Conservation (phyloP, 1,140 invertebrate species). For the Charaxes varanes region DNA sequence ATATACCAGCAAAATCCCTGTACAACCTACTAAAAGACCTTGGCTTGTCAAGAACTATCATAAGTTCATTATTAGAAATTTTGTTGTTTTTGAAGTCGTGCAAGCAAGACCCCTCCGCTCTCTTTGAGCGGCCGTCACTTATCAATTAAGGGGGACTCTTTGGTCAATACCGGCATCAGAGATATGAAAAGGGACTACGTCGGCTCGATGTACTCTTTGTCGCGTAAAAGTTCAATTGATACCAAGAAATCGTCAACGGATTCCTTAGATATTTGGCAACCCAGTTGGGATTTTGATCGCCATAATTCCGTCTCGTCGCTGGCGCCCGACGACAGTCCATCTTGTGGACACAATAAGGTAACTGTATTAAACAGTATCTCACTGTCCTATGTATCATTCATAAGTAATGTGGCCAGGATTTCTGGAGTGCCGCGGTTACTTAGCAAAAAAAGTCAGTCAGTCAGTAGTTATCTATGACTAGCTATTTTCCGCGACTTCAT, state of each 20-base stretch:
- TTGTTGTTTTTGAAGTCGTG: too few relatives aligned
- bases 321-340: slow-evolving; percentile 38
- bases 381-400: slow-evolving; percentile 11
- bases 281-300: slow-evolving; percentile 80
- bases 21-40: too few relatives aligned
- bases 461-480: too few relatives aligned
- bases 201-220: slow-evolving; percentile 55
- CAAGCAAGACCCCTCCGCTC: too few relatives aligned
- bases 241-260: slow-evolving; percentile 80
- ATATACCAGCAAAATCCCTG: too few relatives aligned
- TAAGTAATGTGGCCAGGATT: slow-evolving; percentile 7
- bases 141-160: too few relatives aligned
- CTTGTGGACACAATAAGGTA: slow-evolving; percentile 54
- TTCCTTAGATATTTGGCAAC: slow-evolving; percentile 81
- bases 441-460: too few relatives aligned
- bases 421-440: too few relatives aligned
- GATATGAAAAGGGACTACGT: slow-evolving; percentile 71
- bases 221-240: slow-evolving; percentile 72
- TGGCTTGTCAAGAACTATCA: too few relatives aligned
- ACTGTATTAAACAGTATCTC: slow-evolving; percentile 25
- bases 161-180: slow-evolving; percentile 43
- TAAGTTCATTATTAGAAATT: too few relatives aligned
- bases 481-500: too few relatives aligned
- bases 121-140: too few relatives aligned
- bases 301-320: slow-evolving; percentile 38